Conservation (phyloP, 1,140 invertebrate species). For the Zeugodacus cucurbitae region DNA sequence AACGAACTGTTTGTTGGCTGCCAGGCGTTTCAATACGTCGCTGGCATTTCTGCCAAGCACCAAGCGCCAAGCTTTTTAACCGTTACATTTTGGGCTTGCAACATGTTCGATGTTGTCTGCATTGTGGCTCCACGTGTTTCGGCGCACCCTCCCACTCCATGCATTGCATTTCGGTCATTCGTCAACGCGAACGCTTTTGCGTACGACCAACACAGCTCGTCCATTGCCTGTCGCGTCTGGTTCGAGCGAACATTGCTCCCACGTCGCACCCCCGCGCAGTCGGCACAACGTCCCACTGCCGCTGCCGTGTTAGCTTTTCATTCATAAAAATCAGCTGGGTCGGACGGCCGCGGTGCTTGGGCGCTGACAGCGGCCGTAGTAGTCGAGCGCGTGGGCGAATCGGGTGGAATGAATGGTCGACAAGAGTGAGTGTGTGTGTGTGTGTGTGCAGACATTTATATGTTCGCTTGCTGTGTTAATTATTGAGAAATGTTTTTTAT, state of each 20-base stretch:
- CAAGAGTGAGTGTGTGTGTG: too few species aligned
- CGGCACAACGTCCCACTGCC: not conserved
- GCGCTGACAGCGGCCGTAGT: not conserved
- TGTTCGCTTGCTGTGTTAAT: not conserved
- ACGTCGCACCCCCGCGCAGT: not conserved
- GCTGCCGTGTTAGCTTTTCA: not conserved
- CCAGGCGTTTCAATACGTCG: not conserved
- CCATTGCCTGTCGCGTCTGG: not conserved
- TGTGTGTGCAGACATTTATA: not conserved
- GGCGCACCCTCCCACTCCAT: not conserved
- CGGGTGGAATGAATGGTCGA: not conserved
- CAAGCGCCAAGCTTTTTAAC: not conserved
- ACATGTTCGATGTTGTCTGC: constrained; percentile 28
- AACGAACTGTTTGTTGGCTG: constrained; percentile 34
- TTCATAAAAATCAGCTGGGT: not conserved
- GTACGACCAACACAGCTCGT: not conserved
- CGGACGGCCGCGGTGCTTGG: not conserved
- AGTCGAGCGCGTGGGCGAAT: not conserved
- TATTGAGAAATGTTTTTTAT: not conserved
- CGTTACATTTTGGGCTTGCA: not conserved
- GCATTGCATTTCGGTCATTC: not conserved
- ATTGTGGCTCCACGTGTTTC: not conserved
- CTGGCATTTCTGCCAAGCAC: not conserved
- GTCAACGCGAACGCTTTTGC: not conserved
- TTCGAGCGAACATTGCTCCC: constrained; percentile 10